These are phyloP conservation scores for Sipha flava DNA, from an alignment of 1,140 invertebrate species.

Conservation along the genomic window DNA sequence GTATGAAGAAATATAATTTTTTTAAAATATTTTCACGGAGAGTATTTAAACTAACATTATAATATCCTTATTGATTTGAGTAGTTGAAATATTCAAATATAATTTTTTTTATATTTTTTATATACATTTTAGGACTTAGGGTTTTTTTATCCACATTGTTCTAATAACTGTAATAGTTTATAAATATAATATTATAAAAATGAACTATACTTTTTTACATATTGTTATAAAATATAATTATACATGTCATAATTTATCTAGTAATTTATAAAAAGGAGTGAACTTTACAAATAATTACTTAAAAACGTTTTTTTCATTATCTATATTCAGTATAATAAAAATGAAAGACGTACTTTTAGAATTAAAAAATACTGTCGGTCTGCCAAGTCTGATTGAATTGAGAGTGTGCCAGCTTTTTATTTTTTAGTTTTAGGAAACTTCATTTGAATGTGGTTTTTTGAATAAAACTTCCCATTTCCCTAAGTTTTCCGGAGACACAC, in stretches of 20 bases:
- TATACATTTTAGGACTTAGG: too few species aligned
- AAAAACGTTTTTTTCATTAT: not conserved
- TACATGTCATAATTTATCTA: not conserved
- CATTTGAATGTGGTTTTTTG: not conserved
- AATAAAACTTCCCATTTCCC: not conserved
- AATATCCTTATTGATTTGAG: too few species aligned
- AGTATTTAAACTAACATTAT: too few species aligned
- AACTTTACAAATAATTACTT: not conserved
- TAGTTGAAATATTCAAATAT: too few species aligned
- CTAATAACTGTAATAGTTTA: not conserved
- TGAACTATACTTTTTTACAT: too few species aligned
- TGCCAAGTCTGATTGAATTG: constrained; percentile 22
- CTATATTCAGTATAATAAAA: not conserved
- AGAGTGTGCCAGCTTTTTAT: not conserved
- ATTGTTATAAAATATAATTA: too few species aligned
- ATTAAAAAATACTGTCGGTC: constrained; percentile 2
- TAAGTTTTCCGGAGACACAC: not conserved
- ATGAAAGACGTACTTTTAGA: not conserved
- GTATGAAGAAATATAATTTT: too few species aligned
- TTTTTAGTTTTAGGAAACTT: not conserved
- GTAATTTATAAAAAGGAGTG: not conserved
- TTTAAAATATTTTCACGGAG: too few species aligned
- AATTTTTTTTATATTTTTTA: too few species aligned
- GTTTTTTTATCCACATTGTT: too few species aligned
- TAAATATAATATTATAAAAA: not conserved